Evolutionary conservation across 2,888 invertebrate species (phyloP), one percentile per base, ranked within the genome.

Genomic region (Drosophila kuntzei): DNA sequence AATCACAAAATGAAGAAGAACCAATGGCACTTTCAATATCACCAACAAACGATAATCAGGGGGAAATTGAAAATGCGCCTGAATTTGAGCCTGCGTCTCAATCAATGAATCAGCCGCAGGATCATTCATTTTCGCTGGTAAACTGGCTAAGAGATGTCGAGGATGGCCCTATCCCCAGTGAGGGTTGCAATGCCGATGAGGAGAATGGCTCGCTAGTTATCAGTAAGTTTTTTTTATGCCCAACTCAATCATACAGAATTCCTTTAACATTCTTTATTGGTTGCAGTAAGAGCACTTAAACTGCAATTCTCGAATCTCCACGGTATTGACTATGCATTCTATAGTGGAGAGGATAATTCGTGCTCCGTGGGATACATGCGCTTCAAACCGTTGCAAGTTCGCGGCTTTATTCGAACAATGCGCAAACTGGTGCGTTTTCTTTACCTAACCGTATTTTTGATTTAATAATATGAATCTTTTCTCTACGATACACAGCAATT

Each of bases 291-390:
- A 2, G 81, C 69, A 1, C 57, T 68, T 12, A 78, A 80, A 9
- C 58, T 90, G 18, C 50, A 61, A 0, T 90, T 90, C 22, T 71
- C 79, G 0, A 65, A 74, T 27, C 37, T 89, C 16, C 83, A 89
- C 7, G 90, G 84, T 9, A 59, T 90, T 2, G 90, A 90, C 2
- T 90, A 90, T 65, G 90, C 89, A 0, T 90, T 90, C 43, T 90
- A 90, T 27, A 76, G 81, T 18, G 83, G 88, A 0, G 53, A 36
- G 71, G 4, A 79, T 8, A 62, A 62, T 11, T 50, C 32, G 5
- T 32, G 34, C 59, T 44, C 44, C 20, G 77, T 63, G 73, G 90
- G 80, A 0, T 90, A 89, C 47, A 78, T 90, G 64, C 89, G 90
- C 0, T 89, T 90, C 12, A 71, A 84, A 46, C 84, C 90, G 0